phyloP scores from a whole-genome alignment of 2,888 invertebrate species.

The Mythimna lalbum region DNA sequence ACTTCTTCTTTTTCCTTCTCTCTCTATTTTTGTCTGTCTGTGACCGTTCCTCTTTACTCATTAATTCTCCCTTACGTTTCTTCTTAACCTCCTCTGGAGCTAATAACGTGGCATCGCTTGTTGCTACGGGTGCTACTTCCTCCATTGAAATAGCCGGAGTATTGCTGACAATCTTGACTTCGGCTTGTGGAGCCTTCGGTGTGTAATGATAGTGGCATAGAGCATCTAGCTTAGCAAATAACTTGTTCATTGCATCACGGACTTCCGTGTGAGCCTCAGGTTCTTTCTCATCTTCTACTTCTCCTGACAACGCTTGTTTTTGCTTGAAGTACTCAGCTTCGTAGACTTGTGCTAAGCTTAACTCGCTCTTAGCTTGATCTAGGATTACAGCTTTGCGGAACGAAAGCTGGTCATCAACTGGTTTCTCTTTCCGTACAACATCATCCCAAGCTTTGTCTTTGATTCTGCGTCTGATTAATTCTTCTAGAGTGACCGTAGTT shows the following conservation, averaged over 20 bases:
- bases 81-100: slow-evolving; percentile 98
- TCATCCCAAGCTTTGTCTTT: slow-evolving; percentile 99
- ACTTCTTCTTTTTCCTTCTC: slow-evolving; percentile 95
- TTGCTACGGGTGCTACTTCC: slow-evolving; percentile 98
- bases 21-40: slow-evolving; percentile 97
- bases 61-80: slow-evolving; percentile 89
- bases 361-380: slow-evolving; percentile 98
- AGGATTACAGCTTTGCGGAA: slow-evolving; percentile 97
- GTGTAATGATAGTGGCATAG: slow-evolving; percentile 98
- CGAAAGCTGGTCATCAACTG: slow-evolving; percentile 94
- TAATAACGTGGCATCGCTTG: slow-evolving; percentile 95
- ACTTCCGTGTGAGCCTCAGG: slow-evolving; percentile 95
- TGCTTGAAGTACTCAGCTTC: slow-evolving; percentile 96
- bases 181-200: slow-evolving; percentile 96
- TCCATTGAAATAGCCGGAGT: slow-evolving; percentile 98
- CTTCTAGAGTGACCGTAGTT: slow-evolving; percentile 96
- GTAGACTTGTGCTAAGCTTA: slow-evolving; percentile 98
- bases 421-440: slow-evolving; percentile 96
- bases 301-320: slow-evolving; percentile 90
- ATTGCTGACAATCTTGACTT: slow-evolving; percentile 97
- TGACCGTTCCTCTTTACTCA: slow-evolving; percentile 95
- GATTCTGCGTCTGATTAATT: slow-evolving; percentile 97
- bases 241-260: slow-evolving; percentile 92
- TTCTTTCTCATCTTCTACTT: slow-evolving; percentile 91
- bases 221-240: slow-evolving; percentile 97